phyloP scores from a whole-genome alignment of 2,113 vertebrate genomes.

The Gallinago media region DNA sequence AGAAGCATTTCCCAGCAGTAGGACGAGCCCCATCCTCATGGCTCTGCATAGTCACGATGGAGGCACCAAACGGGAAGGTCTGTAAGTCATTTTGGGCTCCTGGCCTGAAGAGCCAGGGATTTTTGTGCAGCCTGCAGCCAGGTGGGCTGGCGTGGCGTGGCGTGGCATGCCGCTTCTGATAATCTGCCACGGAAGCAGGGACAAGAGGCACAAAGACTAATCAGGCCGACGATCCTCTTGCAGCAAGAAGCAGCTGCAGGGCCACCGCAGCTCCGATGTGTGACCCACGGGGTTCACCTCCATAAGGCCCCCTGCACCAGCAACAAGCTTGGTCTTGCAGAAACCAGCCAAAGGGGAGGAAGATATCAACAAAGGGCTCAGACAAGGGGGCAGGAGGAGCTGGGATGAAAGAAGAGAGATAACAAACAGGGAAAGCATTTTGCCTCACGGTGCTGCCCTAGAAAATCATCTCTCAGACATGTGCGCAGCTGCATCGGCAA shows the following conservation, averaged over 20 bases:
- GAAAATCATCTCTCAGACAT: background rate
- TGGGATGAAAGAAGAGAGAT: background rate
- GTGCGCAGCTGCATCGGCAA: background rate
- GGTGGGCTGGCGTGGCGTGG: background rate
- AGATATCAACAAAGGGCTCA: background rate
- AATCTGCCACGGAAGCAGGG: background rate
- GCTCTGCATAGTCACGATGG: background rate
- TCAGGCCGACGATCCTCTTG: rapidly evolving
- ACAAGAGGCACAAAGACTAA: background rate
- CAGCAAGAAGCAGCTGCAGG: background rate
- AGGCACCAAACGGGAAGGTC: background rate
- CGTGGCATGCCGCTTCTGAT: background rate
- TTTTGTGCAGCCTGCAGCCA: background rate
- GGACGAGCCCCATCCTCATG: rapidly evolving
- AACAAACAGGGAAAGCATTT: background rate
- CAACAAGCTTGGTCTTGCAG: background rate
- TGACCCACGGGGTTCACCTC: background rate
- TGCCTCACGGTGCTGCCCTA: background rate
- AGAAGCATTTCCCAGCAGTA: background rate
- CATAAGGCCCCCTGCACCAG: background rate
- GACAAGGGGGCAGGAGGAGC: background rate
- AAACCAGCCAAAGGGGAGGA: background rate
- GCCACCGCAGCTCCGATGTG: background rate
- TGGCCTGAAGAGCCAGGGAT: background rate
- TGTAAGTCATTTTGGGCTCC: background rate